Conservation (phyloP, 1,140 invertebrate species). For the Metopolophium dirhodum region DNA sequence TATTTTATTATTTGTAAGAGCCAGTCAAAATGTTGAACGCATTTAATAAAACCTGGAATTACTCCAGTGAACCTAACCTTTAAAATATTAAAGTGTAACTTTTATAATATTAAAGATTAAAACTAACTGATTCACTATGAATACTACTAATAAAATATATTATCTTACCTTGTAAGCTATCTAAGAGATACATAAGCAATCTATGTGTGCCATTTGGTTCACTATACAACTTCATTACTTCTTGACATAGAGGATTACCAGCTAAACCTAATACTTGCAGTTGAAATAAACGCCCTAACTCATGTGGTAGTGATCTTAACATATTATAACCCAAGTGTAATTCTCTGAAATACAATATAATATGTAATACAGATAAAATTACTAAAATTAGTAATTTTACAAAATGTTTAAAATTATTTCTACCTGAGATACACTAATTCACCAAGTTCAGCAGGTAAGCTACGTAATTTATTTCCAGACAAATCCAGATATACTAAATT, state of each 20-base stretch:
- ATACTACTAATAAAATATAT: background rate
- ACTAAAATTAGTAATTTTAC: background rate
- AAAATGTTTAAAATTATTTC: constrained; percentile 52
- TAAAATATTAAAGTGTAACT: background rate
- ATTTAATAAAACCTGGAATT: background rate
- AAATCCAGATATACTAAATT: constrained; percentile 89
- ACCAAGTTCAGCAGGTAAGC: constrained; percentile 92
- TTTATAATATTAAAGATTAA: background rate
- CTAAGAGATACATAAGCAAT: constrained; percentile 90
- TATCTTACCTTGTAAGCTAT: constrained; percentile 86
- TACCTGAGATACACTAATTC: constrained; percentile 91
- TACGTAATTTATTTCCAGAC: constrained; percentile 91
- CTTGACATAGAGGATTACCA: constrained; percentile 93
- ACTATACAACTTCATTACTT: constrained; percentile 88
- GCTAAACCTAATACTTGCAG: constrained; percentile 87
- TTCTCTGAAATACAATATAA: constrained; percentile 75
- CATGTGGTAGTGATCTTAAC: constrained; percentile 90
- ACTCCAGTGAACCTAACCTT: background rate
- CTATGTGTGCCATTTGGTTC: constrained; percentile 93
- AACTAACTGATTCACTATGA: background rate
- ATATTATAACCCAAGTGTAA: constrained; percentile 93
- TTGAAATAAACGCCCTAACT: constrained; percentile 97
- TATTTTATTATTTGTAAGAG: background rate
- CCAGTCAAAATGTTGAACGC: background rate
- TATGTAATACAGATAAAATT: constrained; percentile 21